Percentiles rank a stretch among this genome's conserved stretches.
Conservation (phyloP, 2,797 vertebrate species). For the Phrynocephalus vlangalii region DNA sequence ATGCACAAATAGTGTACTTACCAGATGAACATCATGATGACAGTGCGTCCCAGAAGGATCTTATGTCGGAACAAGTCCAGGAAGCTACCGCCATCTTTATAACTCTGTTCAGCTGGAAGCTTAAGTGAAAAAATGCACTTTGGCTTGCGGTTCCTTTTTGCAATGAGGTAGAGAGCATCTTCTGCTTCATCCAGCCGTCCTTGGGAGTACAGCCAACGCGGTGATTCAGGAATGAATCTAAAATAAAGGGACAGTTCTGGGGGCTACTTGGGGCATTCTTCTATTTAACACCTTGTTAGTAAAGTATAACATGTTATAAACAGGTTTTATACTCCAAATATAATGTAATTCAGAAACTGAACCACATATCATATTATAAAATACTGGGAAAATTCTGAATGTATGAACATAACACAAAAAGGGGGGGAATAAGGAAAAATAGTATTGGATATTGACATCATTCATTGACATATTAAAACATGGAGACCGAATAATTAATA, state of each 20-base stretch:
- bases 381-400: constrained; percentile 1
- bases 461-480: background rate
- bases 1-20: constrained; percentile 56
- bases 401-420: background rate
- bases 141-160: constrained; percentile 76
- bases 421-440: background rate
- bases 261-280: background rate
- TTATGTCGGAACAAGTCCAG: constrained; percentile 79
- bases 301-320: background rate
- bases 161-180: constrained; percentile 79
- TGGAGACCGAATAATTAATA: background rate
- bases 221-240: constrained; percentile 85
- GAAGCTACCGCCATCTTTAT: constrained; percentile 68
- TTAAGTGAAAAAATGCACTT: constrained; percentile 76
- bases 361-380: background rate
- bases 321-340: background rate
- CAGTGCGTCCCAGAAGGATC: constrained; percentile 79
- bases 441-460: background rate
- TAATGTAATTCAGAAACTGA: background rate
- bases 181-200: constrained; percentile 81
- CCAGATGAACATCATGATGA: constrained; percentile 85
- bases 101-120: constrained; percentile 60
- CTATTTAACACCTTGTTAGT: background rate
- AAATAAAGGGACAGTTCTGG: constrained; percentile 51
- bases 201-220: constrained; percentile 84